These are phyloP conservation scores for Rhagium mordax DNA, from an alignment of 2,888 invertebrate species.

Conservation along the genomic window DNA sequence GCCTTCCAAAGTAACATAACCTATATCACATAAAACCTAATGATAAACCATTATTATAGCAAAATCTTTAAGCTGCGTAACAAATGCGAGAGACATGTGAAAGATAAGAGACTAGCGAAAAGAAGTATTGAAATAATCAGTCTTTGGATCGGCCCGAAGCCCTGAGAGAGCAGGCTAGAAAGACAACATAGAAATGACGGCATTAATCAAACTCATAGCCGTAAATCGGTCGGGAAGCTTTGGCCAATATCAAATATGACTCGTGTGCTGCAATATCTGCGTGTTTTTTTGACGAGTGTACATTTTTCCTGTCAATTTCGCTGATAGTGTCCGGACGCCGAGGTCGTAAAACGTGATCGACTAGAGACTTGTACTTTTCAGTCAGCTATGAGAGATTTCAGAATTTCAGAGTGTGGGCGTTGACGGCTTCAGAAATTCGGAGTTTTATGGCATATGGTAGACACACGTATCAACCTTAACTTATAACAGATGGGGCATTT, in stretches of 20 bases:
- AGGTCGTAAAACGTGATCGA: slow-evolving; percentile 45
- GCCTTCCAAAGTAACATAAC: slow-evolving; percentile 23
- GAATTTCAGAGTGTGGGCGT: slow-evolving; percentile 27
- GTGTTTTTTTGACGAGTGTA: slow-evolving; percentile 43
- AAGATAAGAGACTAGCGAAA: slow-evolving; percentile 42
- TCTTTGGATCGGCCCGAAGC: slow-evolving; percentile 29
- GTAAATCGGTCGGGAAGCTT: slow-evolving; percentile 32
- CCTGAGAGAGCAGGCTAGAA: slow-evolving; percentile 2
- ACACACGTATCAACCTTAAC: slow-evolving; percentile 8
- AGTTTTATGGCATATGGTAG: slow-evolving; percentile 7
- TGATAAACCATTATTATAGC: slow-evolving; percentile 36
- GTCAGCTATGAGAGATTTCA: slow-evolving; percentile 14
- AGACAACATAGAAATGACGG: slow-evolving; percentile 40
- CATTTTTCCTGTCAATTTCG: slow-evolving; percentile 60
- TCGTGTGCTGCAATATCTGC: slow-evolving; percentile 36
- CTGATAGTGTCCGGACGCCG: slow-evolving; percentile 49
- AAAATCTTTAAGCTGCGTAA: slow-evolving; percentile 33
- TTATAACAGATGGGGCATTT: slow-evolving; percentile 5
- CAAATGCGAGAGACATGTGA: slow-evolving; percentile 40
- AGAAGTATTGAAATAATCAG: slow-evolving; percentile 48
- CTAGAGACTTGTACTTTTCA: slow-evolving; percentile 34
- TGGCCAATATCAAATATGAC: slow-evolving; percentile 42
- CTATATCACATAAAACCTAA: slow-evolving; percentile 37
- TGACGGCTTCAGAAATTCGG: slow-evolving; percentile 15
- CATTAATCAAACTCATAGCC: slow-evolving; percentile 40